These are phyloP conservation scores for Nesospiza acunhae DNA, from an alignment of 2,113 vertebrate species.

Conservation along the genomic window DNA sequence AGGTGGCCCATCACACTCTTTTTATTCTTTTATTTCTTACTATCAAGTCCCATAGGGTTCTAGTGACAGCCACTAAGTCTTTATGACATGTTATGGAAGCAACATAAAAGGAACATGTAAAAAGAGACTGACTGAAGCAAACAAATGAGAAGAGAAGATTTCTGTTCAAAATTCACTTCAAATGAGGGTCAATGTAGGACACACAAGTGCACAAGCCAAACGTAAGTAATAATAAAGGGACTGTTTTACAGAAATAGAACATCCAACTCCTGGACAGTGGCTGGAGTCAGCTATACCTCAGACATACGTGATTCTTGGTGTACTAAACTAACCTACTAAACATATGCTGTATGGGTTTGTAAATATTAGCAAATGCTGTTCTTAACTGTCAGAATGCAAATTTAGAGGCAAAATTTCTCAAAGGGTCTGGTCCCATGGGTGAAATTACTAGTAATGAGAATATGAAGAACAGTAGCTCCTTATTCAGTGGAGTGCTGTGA, in stretches of 20 bases:
- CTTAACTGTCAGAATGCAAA: constrained; percentile 11
- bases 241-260: neutral
- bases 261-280: neutral
- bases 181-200: neutral
- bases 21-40: neutral
- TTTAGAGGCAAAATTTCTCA: neutral
- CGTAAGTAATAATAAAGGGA: neutral
- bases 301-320: neutral
- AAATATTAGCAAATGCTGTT: neutral
- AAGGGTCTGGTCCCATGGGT: neutral
- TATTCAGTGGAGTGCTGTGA: neutral
- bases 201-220: neutral
- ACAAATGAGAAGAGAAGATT: neutral
- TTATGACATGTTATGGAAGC: neutral
- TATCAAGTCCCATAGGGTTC: neutral
- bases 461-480: neutral
- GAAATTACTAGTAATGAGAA: neutral
- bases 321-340: neutral
- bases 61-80: neutral
- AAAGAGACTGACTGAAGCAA: neutral
- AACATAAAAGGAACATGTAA: neutral
- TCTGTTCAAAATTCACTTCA: neutral
- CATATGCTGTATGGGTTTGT: neutral
- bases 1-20: neutral
- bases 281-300: neutral